Conservation (phyloP, 2,797 vertebrate species). For the Chelidonichthys spinosus region DNA sequence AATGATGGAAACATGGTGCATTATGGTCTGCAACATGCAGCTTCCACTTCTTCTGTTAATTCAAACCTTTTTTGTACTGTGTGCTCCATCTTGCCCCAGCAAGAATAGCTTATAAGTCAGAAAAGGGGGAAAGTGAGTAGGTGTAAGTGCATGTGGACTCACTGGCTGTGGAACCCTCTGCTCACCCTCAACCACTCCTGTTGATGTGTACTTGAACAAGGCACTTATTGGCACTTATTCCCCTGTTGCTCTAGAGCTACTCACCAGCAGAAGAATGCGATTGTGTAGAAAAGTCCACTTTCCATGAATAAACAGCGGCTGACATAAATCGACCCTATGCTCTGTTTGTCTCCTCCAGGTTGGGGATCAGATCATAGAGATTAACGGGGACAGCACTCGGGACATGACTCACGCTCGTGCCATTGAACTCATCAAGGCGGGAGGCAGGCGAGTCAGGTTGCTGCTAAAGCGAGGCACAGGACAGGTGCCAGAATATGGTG, state of each 20-base stretch:
- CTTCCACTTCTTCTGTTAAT: not conserved
- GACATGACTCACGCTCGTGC: constrained; percentile 98
- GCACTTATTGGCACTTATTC: constrained; percentile 36
- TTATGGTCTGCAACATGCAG: not conserved
- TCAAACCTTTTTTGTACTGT: not conserved
- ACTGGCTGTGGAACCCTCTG: constrained; percentile 14
- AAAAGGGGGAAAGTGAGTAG: constrained; percentile 10
- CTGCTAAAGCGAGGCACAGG: constrained; percentile 97
- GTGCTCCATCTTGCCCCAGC: not conserved
- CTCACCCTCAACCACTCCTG: constrained; percentile 22
- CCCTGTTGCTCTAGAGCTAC: constrained; percentile 24
- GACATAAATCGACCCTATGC: constrained; percentile 40
- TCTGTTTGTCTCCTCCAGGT: constrained; percentile 85
- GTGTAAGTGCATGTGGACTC: constrained; percentile 22
- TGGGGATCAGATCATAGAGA: constrained; percentile 99
- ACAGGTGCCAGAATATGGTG: constrained; percentile 99
- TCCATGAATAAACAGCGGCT: constrained; percentile 29
- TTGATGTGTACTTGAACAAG: constrained; percentile 31
- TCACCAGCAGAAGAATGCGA: constrained; percentile 2
- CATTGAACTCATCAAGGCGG: constrained; percentile 99
- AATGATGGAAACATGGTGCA: not conserved
- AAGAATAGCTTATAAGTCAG: not conserved
- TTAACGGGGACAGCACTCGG: constrained; percentile 98
- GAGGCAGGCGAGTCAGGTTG: constrained; percentile 94
- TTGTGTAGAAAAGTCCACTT: constrained; percentile 37